A percentile compares a stretch with the other conserved stretches of the same genome.
Evolutionary conservation across 2,888 invertebrate genomes (phyloP).

Genomic region (Choristoneura rosaceana): DNA sequence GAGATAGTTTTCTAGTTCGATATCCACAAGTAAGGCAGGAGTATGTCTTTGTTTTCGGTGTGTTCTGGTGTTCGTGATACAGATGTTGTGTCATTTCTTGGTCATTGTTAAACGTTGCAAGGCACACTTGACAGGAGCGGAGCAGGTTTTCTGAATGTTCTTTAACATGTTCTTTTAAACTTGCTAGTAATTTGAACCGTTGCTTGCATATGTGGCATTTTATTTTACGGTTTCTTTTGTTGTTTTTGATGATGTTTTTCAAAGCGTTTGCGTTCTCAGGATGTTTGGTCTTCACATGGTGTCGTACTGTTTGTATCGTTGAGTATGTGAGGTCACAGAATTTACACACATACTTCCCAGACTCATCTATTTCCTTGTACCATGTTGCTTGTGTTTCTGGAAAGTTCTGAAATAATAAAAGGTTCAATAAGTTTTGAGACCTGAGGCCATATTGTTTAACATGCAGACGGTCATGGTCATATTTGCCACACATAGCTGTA

Average conservation of each 20-base stretch:
- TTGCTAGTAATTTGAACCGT: constrained; percentile 44
- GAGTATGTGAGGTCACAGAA: constrained; percentile 58
- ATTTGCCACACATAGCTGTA: too few relatives aligned
- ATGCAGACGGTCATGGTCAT: too few relatives aligned
- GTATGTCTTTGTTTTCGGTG: constrained; percentile 41
- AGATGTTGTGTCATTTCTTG: constrained; percentile 49
- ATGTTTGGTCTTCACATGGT: constrained; percentile 55
- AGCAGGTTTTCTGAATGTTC: constrained; percentile 43
- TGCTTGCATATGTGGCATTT: constrained; percentile 55
- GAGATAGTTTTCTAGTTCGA: constrained; percentile 52
- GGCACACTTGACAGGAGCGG: constrained; percentile 50
- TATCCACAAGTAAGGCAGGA: constrained; percentile 55
- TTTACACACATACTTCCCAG: constrained; percentile 52
- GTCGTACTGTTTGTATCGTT: constrained; percentile 50
- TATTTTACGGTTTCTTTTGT: constrained; percentile 48
- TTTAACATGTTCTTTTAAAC: constrained; percentile 50
- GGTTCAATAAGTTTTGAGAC: background rate
- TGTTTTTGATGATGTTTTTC: constrained; percentile 45
- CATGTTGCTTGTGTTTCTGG: constrained; percentile 42
- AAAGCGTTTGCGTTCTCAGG: constrained; percentile 45
- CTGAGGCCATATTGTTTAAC: too few relatives aligned
- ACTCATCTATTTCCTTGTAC: constrained; percentile 48
- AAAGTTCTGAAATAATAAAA: constrained; percentile 40
- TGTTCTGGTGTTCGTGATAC: constrained; percentile 45
- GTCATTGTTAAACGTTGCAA: constrained; percentile 48